Base-by-base conservation (phyloP, 1,140 invertebrate genomes). In the Caerostris extrusa region DNA sequence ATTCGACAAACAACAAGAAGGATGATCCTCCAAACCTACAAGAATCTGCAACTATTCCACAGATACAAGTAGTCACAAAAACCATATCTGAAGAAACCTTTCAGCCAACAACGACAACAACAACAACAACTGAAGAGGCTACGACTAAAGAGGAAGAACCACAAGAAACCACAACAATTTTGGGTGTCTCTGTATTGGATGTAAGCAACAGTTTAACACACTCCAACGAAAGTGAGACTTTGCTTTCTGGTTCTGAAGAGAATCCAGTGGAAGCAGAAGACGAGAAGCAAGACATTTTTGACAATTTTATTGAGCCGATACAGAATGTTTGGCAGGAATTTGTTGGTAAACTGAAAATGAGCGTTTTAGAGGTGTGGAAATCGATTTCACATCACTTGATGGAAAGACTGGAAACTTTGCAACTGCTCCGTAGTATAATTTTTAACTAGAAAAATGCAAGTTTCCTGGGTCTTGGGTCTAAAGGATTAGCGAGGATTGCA, bases 301-400 rank as follows among this genome's bases (percentile, higher is more conserved):
- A 94, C 50, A 17, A 85, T 14, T 81, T 94, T 6, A 94, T 94
- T 55, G 71, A 57, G n/a, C 64, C 69, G 4, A 94, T 94, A 5
- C 93, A 94, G 17, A 60, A 19, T 34, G 87, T 90, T 14, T 94
- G 93, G 93, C 57, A 85, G 14, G 93, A 94, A 7, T 94, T 94
- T 58, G 93, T 94, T 0, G 87, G 87, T 2, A 94, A 94, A n/a
- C 85, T 94, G 93, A 94, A 94, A 86, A 81, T 94, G 19, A 94
- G 93, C 69, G 93, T 94, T 0, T 10, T 94, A 17, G 93, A 94
- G 14, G 93, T 94, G 57, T 94, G 93, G 93, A 94, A 94, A 56
- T 90, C 93, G 3, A 94, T 94, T 19, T 94, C 93, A 10, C 71
- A 94, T 8, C 93, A 94, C 58, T 85, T 94, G 77, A 94, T 94